Evolutionary conservation across 2,888 invertebrate genomes (phyloP).

Genomic region (Melipona bicolor): DNA sequence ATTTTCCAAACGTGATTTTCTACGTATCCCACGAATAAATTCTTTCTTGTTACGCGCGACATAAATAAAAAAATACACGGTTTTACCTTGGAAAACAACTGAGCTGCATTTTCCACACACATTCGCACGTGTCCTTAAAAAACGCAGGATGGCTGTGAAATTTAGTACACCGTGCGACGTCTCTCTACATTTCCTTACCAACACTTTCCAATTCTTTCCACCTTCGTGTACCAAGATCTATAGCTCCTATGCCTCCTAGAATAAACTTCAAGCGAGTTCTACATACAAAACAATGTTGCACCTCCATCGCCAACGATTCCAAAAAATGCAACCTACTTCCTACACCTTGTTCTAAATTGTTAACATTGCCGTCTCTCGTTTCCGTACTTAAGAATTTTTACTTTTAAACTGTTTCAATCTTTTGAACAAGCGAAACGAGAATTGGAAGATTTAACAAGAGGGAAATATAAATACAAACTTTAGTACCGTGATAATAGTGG

Average conservation of each 20-base stretch:
- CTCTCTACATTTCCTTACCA: constrained; percentile 3
- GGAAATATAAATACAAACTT: no score
- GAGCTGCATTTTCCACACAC: background rate
- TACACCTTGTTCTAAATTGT: background rate
- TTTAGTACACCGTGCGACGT: constrained; percentile 3
- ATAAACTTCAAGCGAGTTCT: constrained; percentile 1
- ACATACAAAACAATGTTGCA: constrained; percentile 19
- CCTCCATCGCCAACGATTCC: no score
- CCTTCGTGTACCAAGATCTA: constrained; percentile 17
- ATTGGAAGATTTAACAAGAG: no score
- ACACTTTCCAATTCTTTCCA: constrained; percentile 20
- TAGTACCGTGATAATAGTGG: no score
- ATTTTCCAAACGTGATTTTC: no score
- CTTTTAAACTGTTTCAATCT: no score
- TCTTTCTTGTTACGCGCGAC: background rate
- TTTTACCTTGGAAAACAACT: background rate
- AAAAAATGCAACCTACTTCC: background rate
- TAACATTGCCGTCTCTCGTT: background rate
- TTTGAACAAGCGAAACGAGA: no score
- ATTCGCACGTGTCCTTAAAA: background rate
- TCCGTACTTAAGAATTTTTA: no score
- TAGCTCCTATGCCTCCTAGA: background rate
- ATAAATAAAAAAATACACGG: background rate
- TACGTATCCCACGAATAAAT: background rate
- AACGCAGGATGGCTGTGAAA: background rate